A percentile compares a stretch with the other conserved stretches of the same genome.
Evolutionary conservation across 2,797 vertebrate genomes (phyloP).

Genomic region (Arvicola amphibius): DNA sequence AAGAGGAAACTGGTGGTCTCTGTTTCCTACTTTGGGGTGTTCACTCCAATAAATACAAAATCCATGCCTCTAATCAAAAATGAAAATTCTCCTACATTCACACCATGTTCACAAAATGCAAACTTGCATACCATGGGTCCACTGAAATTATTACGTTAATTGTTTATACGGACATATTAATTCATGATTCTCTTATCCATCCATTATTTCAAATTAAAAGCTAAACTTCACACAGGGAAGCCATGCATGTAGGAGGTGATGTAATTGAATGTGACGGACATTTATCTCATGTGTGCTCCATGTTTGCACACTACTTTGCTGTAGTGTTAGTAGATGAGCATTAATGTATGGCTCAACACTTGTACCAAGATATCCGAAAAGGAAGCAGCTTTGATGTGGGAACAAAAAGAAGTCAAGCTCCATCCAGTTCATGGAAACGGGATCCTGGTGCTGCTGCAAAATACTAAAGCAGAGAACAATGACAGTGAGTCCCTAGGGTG

Average conservation of each 20-base stretch:
- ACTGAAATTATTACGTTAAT: slow-evolving; percentile 13
- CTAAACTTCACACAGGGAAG: slow-evolving; percentile 1
- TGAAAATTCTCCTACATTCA: not conserved
- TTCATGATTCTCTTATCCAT: slow-evolving; percentile 4
- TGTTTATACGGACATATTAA: slow-evolving; percentile 5
- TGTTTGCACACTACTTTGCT: not conserved
- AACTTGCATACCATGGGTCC: not conserved
- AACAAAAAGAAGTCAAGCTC: not conserved
- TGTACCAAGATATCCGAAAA: not conserved
- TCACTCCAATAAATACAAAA: not conserved
- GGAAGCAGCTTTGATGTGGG: not conserved
- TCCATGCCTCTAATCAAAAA: not conserved
- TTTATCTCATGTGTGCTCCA: not conserved
- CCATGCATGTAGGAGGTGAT: not conserved
- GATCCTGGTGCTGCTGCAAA: not conserved
- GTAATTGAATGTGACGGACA: slow-evolving; percentile 25
- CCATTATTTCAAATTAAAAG: slow-evolving; percentile 51
- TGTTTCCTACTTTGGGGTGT: not conserved
- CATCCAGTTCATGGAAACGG: not conserved
- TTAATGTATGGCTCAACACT: too few relatives aligned
- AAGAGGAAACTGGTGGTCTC: not conserved
- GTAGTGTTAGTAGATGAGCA: not conserved
- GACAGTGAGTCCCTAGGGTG: not conserved
- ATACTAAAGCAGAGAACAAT: not conserved
- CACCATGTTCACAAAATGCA: not conserved